These are phyloP conservation scores for Spodoptera frugiperda DNA, from an alignment of 1,140 invertebrate genomes.

Conservation along the genomic window DNA sequence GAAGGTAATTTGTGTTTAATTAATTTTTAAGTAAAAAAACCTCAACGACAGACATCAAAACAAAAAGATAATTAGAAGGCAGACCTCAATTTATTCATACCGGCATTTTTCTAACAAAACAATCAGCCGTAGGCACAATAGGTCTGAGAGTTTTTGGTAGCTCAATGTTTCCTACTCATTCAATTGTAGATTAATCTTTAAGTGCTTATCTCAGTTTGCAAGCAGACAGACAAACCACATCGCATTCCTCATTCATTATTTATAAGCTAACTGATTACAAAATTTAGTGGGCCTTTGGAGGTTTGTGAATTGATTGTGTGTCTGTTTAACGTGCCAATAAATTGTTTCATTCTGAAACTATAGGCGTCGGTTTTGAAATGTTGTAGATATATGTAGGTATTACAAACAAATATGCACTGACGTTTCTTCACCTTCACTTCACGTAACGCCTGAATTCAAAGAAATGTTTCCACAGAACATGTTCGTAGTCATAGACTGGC, in stretches of 20 bases:
- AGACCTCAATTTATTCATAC: constrained; percentile 21
- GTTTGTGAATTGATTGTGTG: constrained; percentile 24
- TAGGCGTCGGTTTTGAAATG: not conserved
- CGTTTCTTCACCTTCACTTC: constrained; percentile 14
- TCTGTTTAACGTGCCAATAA: constrained; percentile 24
- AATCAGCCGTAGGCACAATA: constrained; percentile 36
- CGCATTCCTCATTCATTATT: constrained; percentile 40
- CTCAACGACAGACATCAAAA: constrained; percentile 11
- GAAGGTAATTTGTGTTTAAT: constrained; percentile 20
- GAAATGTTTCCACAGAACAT: constrained; percentile 2
- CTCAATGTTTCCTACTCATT: constrained; percentile 39
- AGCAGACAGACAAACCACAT: constrained; percentile 40
- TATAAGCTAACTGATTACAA: constrained; percentile 34
- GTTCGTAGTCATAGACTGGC: not conserved
- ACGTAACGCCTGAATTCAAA: constrained; percentile 10
- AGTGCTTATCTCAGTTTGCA: constrained; percentile 37
- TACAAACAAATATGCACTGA: not conserved
- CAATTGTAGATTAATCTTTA: constrained; percentile 42
- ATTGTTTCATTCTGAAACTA: constrained; percentile 32
- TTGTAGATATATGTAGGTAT: not conserved
- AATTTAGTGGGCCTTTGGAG: constrained; percentile 29
- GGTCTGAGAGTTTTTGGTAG: constrained; percentile 41
- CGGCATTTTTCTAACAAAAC: constrained; percentile 39
- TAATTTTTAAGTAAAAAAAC: constrained; percentile 8
- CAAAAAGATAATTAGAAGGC: constrained; percentile 17